A percentile compares a stretch with the other conserved stretches of the same genome.
Conservation (phyloP, 2,113 vertebrate species). For the Illadopsis cleaveri region DNA sequence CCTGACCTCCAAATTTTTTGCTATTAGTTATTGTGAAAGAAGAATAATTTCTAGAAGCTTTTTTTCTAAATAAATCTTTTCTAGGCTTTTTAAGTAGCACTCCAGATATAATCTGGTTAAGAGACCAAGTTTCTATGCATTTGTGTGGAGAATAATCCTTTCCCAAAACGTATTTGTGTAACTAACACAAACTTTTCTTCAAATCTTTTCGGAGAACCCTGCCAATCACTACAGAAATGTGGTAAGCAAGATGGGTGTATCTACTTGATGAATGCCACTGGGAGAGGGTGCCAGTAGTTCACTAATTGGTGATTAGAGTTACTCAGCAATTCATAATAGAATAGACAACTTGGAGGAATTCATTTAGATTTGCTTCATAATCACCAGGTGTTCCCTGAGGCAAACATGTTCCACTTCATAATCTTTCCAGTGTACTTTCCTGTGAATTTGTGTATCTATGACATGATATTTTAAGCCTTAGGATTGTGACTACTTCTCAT, state of each 20-base stretch:
- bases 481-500: background rate
- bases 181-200: background rate
- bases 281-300: background rate
- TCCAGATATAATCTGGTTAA: background rate
- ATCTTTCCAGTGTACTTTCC: background rate
- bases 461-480: background rate
- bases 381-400: background rate
- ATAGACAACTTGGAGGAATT: background rate
- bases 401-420: background rate
- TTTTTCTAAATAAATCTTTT: background rate
- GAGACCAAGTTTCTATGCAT: background rate
- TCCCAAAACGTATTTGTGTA: background rate
- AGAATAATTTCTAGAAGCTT: background rate
- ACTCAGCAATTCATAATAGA: background rate
- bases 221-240: background rate
- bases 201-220: background rate
- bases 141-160: background rate
- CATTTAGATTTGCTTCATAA: background rate
- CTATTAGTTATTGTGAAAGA: background rate
- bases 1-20: background rate
- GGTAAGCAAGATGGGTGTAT: background rate
- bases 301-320: background rate
- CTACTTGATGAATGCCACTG: background rate
- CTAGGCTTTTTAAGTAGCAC: background rate
- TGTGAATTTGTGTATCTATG: background rate